Evolutionary conservation across 1,140 invertebrate species (phyloP).

Genomic region (Drosophila tropicalis): DNA sequence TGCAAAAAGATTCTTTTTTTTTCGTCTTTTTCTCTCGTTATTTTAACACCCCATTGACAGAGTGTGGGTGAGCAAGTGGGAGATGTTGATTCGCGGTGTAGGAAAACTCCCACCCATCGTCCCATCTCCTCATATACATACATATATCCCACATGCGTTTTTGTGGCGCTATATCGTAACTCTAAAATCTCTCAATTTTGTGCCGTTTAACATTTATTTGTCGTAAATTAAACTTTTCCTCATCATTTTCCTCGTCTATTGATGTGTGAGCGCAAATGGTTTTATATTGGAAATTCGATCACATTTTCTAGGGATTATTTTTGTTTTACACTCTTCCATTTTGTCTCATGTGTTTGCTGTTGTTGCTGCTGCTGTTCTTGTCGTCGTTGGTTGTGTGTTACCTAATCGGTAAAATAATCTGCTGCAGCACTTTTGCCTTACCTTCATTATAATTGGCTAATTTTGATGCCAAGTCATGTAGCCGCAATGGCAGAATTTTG

Average conservation of each 20-base stretch:
- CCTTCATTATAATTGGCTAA: slow-evolving; percentile 49
- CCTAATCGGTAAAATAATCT: slow-evolving; percentile 3
- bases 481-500: slow-evolving; percentile 51
- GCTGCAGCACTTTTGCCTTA: slow-evolving; percentile 19
- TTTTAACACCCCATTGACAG: slow-evolving; percentile 72
- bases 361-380: not conserved
- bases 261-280: slow-evolving; percentile 2
- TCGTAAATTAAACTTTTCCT: slow-evolving; percentile 74
- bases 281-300: not conserved
- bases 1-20: slow-evolving; percentile 50
- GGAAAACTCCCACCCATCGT: slow-evolving; percentile 1
- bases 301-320: not conserved
- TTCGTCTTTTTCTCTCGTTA: slow-evolving; percentile 53
- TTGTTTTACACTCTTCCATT: not conserved
- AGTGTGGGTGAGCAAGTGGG: slow-evolving; percentile 6
- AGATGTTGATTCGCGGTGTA: too few relatives aligned
- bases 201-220: slow-evolving; percentile 76
- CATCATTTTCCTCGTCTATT: not conserved
- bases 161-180: slow-evolving; percentile 61
- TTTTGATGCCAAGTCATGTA: slow-evolving; percentile 72
- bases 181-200: slow-evolving; percentile 76
- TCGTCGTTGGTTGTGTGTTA: not conserved
- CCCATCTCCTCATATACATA: not conserved
- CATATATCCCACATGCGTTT: slow-evolving; percentile 44
- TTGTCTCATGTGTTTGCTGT: not conserved